Conservation (phyloP, 1,140 invertebrate genomes). For the Caenorhabditis remanei region DNA sequence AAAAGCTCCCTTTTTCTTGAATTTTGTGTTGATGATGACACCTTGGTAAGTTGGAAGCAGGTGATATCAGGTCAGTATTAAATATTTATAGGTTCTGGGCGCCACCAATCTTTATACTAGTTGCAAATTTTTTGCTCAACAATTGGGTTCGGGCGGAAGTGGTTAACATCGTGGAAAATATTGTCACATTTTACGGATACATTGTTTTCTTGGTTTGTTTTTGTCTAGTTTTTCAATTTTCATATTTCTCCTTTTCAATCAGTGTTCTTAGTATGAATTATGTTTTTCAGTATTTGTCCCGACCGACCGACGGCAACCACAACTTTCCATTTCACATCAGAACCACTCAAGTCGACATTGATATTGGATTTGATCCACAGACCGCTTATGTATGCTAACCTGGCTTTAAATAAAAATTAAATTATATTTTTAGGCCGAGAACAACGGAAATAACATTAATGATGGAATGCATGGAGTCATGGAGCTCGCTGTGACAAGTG, state of each 20-base stretch:
- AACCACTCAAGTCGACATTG: slow-evolving; percentile 83
- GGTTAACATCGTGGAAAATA: slow-evolving; percentile 85
- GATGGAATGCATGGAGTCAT: slow-evolving; percentile 46
- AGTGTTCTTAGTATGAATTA: slow-evolving; percentile 23
- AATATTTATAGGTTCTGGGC: slow-evolving; percentile 82
- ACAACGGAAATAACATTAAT: background rate
- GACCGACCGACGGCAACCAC: slow-evolving; percentile 86
- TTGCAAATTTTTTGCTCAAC: slow-evolving; percentile 87
- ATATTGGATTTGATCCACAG: slow-evolving; percentile 61
- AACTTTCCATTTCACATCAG: slow-evolving; percentile 89
- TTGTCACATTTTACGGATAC: slow-evolving; percentile 86
- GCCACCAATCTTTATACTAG: slow-evolving; percentile 85
- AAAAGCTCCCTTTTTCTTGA: slow-evolving; percentile 84
- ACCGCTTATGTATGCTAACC: slow-evolving; percentile 60
- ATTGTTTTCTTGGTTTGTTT: slow-evolving; percentile 84
- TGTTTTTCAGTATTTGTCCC: slow-evolving; percentile 83
- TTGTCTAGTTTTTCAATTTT: background rate
- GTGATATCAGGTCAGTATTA: background rate
- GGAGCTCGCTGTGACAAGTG: background rate
- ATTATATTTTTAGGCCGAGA: background rate
- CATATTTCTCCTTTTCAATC: background rate
- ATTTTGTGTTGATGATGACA: slow-evolving; percentile 86
- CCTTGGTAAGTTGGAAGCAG: slow-evolving; percentile 82
- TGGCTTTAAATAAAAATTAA: background rate
- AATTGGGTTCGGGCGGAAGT: slow-evolving; percentile 92